A percentile compares a stretch with the other conserved stretches of the same genome.
These are phyloP conservation scores for Cabera pusaria DNA, from an alignment of 2,888 invertebrate genomes.

Conservation along the genomic window DNA sequence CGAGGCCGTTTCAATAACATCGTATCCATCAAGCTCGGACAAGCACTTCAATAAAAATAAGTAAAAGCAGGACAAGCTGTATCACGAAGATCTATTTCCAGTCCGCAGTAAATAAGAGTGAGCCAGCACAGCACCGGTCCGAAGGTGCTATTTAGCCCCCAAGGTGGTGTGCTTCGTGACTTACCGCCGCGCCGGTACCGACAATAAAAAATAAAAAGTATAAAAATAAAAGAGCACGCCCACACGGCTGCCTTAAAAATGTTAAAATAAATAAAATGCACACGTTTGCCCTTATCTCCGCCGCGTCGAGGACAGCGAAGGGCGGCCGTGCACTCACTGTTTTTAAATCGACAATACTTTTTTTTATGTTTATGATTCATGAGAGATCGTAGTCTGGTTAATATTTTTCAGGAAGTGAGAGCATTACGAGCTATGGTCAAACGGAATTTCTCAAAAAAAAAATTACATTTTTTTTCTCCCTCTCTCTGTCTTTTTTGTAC, in stretches of 20 bases:
- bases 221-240: slow-evolving; percentile 45
- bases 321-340: slow-evolving; percentile 47
- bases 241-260: slow-evolving; percentile 70
- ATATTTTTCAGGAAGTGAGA: no score
- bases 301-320: slow-evolving; percentile 65
- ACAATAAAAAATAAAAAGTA: slow-evolving; percentile 48
- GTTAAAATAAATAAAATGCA: slow-evolving; percentile 83
- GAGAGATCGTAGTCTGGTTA: no score
- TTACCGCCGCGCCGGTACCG: slow-evolving; percentile 66
- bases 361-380: no score
- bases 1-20: no score
- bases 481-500: no score
- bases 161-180: slow-evolving; percentile 78
- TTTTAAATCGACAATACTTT: slow-evolving; percentile 1
- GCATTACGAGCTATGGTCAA: no score
- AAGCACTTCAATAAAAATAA: no score
- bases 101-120: slow-evolving; percentile 52
- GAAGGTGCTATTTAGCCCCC: slow-evolving; percentile 80
- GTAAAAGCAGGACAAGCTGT: slow-evolving; percentile 4
- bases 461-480: no score
- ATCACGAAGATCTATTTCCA: slow-evolving; percentile 34
- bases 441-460: no score
- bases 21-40: no score
- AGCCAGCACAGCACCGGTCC: slow-evolving; percentile 31
- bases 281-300: slow-evolving; percentile 76